These are phyloP conservation scores for Salarias fasciatus DNA, from an alignment of 2,797 vertebrate genomes.

Conservation along the genomic window DNA sequence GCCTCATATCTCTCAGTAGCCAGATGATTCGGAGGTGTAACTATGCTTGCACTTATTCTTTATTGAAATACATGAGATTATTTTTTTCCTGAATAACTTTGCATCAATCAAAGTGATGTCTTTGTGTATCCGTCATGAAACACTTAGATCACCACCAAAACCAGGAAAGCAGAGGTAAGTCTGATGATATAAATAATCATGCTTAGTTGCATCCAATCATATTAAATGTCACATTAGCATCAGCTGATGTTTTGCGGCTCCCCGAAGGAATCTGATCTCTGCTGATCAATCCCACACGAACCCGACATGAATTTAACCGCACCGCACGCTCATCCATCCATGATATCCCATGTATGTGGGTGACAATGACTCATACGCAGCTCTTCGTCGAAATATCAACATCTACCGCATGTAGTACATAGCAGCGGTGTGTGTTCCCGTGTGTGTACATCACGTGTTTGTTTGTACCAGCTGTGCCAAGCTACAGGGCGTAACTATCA, in stretches of 20 bases:
- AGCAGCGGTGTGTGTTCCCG: constrained; percentile 13
- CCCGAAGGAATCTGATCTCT: constrained; percentile 19
- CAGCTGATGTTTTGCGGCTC: constrained; percentile 27
- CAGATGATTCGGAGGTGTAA: constrained; percentile 9
- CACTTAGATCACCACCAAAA: constrained; percentile 33
- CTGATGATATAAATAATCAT: constrained; percentile 39
- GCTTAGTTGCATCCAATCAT: constrained; percentile 40
- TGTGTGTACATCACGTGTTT: constrained; percentile 23
- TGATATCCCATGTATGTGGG: constrained; percentile 16
- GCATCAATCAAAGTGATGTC: constrained; percentile 18
- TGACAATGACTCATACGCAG: constrained; percentile 20
- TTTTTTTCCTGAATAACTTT: constrained; percentile 19
- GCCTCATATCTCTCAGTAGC: constrained; percentile 28
- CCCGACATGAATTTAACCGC: constrained; percentile 28
- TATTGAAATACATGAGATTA: no score
- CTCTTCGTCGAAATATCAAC: constrained; percentile 19
- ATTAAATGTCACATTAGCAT: constrained; percentile 62
- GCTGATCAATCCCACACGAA: constrained; percentile 34
- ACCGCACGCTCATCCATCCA: constrained; percentile 25
- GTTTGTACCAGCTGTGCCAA: constrained; percentile 23
- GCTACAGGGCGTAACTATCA: constrained; percentile 52
- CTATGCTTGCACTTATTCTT: no score
- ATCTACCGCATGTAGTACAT: constrained; percentile 9
- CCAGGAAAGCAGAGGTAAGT: constrained; percentile 14
- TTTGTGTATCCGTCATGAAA: constrained; percentile 34